Percentiles rank a stretch among this genome's conserved stretches.
Conservation (phyloP, 2,113 vertebrate genomes). For the Muntiacus muntjak region DNA sequence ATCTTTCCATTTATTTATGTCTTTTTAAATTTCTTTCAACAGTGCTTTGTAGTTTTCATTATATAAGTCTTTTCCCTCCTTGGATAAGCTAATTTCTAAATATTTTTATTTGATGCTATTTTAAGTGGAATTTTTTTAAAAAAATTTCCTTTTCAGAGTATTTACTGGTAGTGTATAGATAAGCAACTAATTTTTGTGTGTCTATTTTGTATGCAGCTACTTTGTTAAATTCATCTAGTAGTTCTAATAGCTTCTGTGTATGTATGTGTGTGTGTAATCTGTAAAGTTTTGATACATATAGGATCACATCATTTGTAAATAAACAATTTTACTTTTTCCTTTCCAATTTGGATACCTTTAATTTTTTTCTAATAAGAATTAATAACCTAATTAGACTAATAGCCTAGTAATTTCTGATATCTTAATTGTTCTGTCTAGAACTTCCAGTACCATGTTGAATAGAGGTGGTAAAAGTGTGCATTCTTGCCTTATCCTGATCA, state of each 20-base stretch:
- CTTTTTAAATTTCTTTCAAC: neutral
- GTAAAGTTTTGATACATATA: neutral
- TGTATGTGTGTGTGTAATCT: neutral
- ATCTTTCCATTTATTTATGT: neutral
- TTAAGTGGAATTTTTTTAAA: neutral
- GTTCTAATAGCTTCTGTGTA: neutral
- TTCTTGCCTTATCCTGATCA: neutral
- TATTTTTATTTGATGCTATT: neutral
- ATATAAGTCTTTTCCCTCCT: neutral
- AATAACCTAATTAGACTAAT: neutral
- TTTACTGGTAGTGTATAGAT: neutral
- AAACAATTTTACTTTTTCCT: neutral
- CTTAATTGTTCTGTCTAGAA: neutral
- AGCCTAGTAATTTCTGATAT: neutral
- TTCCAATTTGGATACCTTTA: neutral
- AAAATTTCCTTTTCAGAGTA: neutral
- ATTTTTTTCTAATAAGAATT: neutral
- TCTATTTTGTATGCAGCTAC: neutral
- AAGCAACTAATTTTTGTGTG: neutral
- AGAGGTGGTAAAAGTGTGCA: neutral
- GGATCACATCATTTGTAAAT: neutral
- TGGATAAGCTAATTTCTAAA: neutral
- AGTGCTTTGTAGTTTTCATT: neutral
- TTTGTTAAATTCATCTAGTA: neutral
- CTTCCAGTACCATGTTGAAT: neutral